Percentiles rank a stretch among this genome's conserved stretches.
These are phyloP conservation scores for Brachyhypopomus occidentalis DNA, from an alignment of 2,113 vertebrate genomes.

Conservation along the genomic window DNA sequence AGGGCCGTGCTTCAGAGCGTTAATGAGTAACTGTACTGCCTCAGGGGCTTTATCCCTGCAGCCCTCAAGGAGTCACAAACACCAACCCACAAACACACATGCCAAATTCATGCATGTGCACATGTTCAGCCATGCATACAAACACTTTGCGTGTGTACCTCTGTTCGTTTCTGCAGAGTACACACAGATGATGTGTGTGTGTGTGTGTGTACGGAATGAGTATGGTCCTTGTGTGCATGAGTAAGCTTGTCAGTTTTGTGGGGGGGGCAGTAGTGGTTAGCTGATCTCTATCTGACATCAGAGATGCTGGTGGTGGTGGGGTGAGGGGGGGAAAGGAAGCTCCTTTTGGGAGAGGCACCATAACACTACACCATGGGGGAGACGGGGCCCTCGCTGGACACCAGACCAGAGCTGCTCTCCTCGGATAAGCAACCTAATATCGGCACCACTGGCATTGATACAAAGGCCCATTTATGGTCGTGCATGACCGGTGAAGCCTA, in stretches of 20 bases:
- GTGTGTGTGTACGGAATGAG: slow-evolving; percentile 26
- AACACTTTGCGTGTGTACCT: slow-evolving; percentile 17
- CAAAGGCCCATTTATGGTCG: slow-evolving; percentile 48
- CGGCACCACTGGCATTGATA: slow-evolving; percentile 8
- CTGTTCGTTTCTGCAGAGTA: neutral
- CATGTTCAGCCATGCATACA: slow-evolving; percentile 39
- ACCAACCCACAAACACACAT: slow-evolving; percentile 9
- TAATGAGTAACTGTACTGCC: slow-evolving; percentile 69
- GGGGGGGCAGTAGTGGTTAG: slow-evolving; percentile 34
- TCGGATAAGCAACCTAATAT: slow-evolving; percentile 45
- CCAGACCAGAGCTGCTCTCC: slow-evolving; percentile 30
- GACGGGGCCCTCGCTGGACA: slow-evolving; percentile 12
- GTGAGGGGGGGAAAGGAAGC: neutral
- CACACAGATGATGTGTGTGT: neutral
- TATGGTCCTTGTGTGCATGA: slow-evolving; percentile 27
- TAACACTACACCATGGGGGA: slow-evolving; percentile 28
- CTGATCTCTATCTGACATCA: slow-evolving; percentile 55
- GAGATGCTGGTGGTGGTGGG: slow-evolving; percentile 31
- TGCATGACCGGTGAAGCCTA: slow-evolving; percentile 16
- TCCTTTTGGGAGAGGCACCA: slow-evolving; percentile 35
- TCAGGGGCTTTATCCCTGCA: slow-evolving; percentile 45
- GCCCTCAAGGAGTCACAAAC: slow-evolving; percentile 45
- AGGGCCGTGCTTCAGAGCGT: slow-evolving; percentile 63
- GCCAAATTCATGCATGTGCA: slow-evolving; percentile 5
- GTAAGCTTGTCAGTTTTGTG: slow-evolving; percentile 22